Evolutionary conservation across 2,113 vertebrate species (phyloP).

Genomic region (Gambusia holbrooki): DNA sequence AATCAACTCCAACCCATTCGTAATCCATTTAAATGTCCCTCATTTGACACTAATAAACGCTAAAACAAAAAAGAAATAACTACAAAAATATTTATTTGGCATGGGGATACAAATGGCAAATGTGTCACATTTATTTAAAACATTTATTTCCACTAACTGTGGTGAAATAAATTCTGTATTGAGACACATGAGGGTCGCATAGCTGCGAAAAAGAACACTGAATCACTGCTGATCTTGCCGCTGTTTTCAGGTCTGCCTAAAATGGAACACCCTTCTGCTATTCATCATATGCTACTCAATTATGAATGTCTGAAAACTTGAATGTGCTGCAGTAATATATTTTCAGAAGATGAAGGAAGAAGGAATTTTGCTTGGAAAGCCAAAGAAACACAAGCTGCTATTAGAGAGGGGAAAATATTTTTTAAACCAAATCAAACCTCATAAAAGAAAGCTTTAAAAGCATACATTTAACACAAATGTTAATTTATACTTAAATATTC

Average conservation of each 20-base stretch:
- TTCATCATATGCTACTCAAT: slow-evolving; percentile 79
- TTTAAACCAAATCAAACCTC: slow-evolving; percentile 32
- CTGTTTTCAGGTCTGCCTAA: slow-evolving; percentile 63
- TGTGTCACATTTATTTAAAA: neutral
- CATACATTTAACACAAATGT: slow-evolving; percentile 2
- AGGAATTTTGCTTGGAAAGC: slow-evolving; percentile 42
- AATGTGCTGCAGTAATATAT: slow-evolving; percentile 73
- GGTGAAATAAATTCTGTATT: slow-evolving; percentile 32
- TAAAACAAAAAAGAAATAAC: neutral
- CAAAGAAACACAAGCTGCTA: slow-evolving; percentile 23
- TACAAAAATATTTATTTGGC: neutral
- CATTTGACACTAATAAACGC: neutral
- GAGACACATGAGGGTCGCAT: slow-evolving; percentile 42
- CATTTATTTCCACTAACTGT: neutral
- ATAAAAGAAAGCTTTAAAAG: slow-evolving; percentile 18
- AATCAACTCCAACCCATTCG: neutral
- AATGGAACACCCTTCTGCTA: slow-evolving; percentile 74
- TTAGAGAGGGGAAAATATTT: slow-evolving; percentile 28
- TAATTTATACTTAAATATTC: slow-evolving; percentile 12
- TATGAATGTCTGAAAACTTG: slow-evolving; percentile 78
- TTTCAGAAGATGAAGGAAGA: slow-evolving; percentile 55
- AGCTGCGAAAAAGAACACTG: slow-evolving; percentile 12
- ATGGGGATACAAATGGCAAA: neutral
- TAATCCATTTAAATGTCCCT: neutral
- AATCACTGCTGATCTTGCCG: slow-evolving; percentile 40